Percentiles rank a stretch among this genome's conserved stretches.
phyloP scores from a whole-genome alignment of 23 tunicate genomes.

The Oikopleura dioica region DNA sequence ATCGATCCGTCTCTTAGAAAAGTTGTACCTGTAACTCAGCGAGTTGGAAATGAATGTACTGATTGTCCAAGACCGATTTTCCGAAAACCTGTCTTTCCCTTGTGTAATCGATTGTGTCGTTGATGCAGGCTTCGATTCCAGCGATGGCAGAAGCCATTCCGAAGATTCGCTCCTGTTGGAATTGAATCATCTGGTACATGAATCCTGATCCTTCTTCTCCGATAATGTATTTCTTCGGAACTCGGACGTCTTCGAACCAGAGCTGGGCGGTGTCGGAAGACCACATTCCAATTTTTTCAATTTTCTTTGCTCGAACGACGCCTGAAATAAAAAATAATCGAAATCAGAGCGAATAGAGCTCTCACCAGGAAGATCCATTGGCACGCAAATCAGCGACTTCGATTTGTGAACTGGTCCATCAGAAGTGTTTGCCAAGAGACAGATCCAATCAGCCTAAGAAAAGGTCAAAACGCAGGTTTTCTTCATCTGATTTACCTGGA shows the following conservation, averaged over 20 bases:
- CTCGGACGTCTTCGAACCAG: slow-evolving; percentile 68
- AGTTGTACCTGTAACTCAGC: slow-evolving; percentile 91
- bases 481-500: slow-evolving; percentile 20
- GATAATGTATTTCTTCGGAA: slow-evolving; percentile 42
- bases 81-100: slow-evolving; percentile 52
- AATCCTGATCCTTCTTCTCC: slow-evolving; percentile 93
- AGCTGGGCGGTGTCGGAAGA: slow-evolving; percentile 54
- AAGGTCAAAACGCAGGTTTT: background rate
- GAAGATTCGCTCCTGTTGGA: slow-evolving; percentile 72
- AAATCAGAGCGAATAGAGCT: too few relatives aligned
- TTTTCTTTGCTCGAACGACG: slow-evolving; percentile 31
- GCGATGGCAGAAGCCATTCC: slow-evolving; percentile 18
- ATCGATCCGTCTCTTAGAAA: too few relatives aligned
- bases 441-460: slow-evolving; percentile 88
- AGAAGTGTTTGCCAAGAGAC: slow-evolving; percentile 45
- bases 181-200: slow-evolving; percentile 78
- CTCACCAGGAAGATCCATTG: slow-evolving; percentile 71
- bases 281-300: slow-evolving; percentile 74
- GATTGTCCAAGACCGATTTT: slow-evolving; percentile 48
- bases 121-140: slow-evolving; percentile 40
- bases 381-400: slow-evolving; percentile 73
- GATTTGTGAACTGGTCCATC: slow-evolving; percentile 40
- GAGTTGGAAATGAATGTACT: slow-evolving; percentile 55
- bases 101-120: slow-evolving; percentile 53
- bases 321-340: too few relatives aligned